Conservation (phyloP, 2,113 vertebrate genomes). For the Marmota flaviventris region DNA sequence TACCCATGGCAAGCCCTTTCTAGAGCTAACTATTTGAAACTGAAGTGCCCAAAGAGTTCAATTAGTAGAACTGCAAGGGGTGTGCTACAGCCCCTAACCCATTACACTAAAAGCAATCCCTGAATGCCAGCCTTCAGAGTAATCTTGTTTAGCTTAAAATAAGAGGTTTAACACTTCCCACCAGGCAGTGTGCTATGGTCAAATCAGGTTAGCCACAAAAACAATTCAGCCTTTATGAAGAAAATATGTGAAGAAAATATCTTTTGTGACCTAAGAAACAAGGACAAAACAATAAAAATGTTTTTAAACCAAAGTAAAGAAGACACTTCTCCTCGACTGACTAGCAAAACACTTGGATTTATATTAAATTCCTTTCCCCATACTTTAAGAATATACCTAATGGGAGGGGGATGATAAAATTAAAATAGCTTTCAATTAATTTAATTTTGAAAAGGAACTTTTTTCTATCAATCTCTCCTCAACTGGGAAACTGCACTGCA, state of each 20-base stretch:
- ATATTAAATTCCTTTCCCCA: background rate
- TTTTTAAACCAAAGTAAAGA: slow-evolving; percentile 55
- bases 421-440: slow-evolving; percentile 64
- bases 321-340: slow-evolving; percentile 29
- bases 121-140: slow-evolving; percentile 87
- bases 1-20: slow-evolving; percentile 76
- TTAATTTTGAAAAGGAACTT: slow-evolving; percentile 57
- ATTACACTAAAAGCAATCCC: slow-evolving; percentile 85
- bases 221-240: slow-evolving; percentile 88
- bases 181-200: slow-evolving; percentile 82
- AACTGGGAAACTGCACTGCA: slow-evolving; percentile 53
- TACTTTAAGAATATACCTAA: slow-evolving; percentile 31
- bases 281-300: slow-evolving; percentile 42
- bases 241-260: slow-evolving; percentile 86
- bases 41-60: slow-evolving; percentile 85
- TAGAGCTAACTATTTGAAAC: slow-evolving; percentile 80
- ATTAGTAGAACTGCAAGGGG: slow-evolving; percentile 82
- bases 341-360: slow-evolving; percentile 60
- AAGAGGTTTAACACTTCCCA: slow-evolving; percentile 89
- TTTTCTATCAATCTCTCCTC: slow-evolving; percentile 59
- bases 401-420: slow-evolving; percentile 54
- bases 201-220: slow-evolving; percentile 88
- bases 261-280: slow-evolving; percentile 51
- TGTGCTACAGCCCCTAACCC: slow-evolving; percentile 71
- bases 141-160: slow-evolving; percentile 92